These are phyloP conservation scores for Lutraria rhynchaena DNA, from an alignment of 1,140 invertebrate species.

Conservation along the genomic window DNA sequence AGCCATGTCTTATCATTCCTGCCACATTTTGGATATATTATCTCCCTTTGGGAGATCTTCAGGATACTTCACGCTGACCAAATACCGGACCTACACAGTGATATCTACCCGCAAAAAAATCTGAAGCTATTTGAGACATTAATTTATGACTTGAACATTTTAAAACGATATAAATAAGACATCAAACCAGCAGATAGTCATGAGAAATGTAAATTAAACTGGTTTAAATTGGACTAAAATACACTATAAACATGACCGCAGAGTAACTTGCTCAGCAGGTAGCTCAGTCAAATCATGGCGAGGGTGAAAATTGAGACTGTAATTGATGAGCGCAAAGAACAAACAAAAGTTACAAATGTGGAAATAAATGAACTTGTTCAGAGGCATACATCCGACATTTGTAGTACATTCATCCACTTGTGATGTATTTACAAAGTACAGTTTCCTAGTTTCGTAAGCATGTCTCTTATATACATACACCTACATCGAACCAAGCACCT, in stretches of 20 bases:
- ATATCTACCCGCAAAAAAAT: not conserved
- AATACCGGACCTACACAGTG: constrained; percentile 1
- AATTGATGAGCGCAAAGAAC: constrained; percentile 31
- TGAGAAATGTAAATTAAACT: constrained; percentile 39
- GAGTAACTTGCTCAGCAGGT: constrained; percentile 9
- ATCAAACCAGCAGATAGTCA: constrained; percentile 32
- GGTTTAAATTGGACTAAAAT: constrained; percentile 17
- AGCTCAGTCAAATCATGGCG: not conserved
- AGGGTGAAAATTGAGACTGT: constrained; percentile 37
- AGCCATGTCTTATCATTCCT: constrained; percentile 37
- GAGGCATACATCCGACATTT: constrained; percentile 1
- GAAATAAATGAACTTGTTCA: constrained; percentile 54
- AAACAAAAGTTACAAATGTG: constrained; percentile 50
- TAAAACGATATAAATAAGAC: constrained; percentile 38
- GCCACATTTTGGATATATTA: constrained; percentile 1
- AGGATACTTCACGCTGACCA: constrained; percentile 26
- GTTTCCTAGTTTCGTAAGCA: too few relatives aligned
- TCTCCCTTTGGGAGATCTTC: constrained; percentile 4
- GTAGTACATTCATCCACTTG: too few relatives aligned
- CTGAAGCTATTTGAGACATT: constrained; percentile 9
- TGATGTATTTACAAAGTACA: too few relatives aligned
- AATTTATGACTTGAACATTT: constrained; percentile 36
- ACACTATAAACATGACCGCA: not conserved
- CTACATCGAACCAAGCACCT: too few relatives aligned
- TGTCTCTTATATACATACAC: too few relatives aligned